Conservation (phyloP, 1,140 invertebrate genomes). For the Phenacoccus solenopsis region DNA sequence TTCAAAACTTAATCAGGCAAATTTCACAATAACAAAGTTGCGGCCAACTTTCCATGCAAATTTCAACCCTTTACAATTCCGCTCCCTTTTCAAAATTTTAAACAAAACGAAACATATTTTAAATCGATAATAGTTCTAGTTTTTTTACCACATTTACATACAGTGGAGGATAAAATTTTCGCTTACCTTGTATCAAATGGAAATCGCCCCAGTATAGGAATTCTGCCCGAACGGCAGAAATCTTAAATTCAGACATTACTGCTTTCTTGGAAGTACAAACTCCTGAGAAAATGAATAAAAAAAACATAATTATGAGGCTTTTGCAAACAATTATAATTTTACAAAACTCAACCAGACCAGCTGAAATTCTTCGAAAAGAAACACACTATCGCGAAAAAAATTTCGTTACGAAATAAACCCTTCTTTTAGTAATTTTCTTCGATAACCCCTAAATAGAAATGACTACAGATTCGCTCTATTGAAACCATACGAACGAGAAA, state of each 20-base stretch:
- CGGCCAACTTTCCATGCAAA: background rate
- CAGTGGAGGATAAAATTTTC: background rate
- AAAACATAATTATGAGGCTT: too few relatives aligned
- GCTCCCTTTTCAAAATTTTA: background rate
- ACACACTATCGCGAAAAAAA: too few relatives aligned
- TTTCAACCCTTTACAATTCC: background rate
- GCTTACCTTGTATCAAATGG: background rate
- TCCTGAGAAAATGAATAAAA: background rate
- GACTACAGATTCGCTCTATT: background rate
- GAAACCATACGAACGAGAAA: too few relatives aligned
- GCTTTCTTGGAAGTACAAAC: background rate
- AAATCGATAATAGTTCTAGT: background rate
- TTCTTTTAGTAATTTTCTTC: conserved; percentile 3
- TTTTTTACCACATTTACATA: background rate
- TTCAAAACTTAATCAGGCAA: background rate
- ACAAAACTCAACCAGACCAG: background rate
- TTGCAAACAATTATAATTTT: too few relatives aligned
- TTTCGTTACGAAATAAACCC: too few relatives aligned
- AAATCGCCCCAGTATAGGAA: background rate
- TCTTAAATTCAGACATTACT: background rate
- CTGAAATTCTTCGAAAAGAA: background rate
- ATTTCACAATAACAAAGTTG: background rate
- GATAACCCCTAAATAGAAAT: background rate
- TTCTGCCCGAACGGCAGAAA: background rate
- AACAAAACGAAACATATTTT: background rate